phyloP scores from a whole-genome alignment of 1,140 invertebrate genomes.

The Penaeus vannamei region DNA sequence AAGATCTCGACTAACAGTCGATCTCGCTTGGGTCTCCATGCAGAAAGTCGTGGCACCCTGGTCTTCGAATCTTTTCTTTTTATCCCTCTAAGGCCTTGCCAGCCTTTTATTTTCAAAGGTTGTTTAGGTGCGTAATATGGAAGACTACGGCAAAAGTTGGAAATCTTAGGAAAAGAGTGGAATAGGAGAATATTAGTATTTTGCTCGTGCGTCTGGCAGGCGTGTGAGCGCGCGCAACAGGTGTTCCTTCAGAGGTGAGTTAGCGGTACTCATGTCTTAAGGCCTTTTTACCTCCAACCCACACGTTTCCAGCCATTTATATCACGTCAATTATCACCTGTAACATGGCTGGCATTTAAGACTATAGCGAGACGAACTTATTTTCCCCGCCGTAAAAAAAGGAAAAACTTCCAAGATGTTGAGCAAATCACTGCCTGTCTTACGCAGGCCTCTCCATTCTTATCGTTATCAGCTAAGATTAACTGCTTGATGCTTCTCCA shows the following conservation, averaged over 20 bases:
- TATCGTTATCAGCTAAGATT: no score
- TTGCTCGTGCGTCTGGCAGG: conserved; percentile 3
- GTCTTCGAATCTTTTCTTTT: neutral
- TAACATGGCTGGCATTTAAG: neutral
- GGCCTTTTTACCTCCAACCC: neutral
- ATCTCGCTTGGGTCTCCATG: neutral
- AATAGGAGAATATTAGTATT: neutral
- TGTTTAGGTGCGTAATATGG: neutral
- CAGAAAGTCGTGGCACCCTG: neutral
- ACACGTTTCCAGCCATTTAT: neutral
- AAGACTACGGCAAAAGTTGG: neutral
- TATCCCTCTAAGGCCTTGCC: neutral
- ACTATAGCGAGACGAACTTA: neutral
- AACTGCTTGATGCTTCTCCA: no score
- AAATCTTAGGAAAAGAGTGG: neutral
- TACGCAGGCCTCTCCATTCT: no score
- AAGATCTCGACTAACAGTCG: neutral
- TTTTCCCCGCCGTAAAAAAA: no score
- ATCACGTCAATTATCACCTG: neutral
- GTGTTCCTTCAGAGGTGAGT: conserved; percentile 17
- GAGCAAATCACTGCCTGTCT: no score
- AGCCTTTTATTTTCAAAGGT: neutral
- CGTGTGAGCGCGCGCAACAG: neutral
- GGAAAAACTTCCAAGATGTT: no score
- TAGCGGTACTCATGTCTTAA: conserved; percentile 22